Conservation (phyloP, 2,113 vertebrate genomes). For the Origma solitaria region DNA sequence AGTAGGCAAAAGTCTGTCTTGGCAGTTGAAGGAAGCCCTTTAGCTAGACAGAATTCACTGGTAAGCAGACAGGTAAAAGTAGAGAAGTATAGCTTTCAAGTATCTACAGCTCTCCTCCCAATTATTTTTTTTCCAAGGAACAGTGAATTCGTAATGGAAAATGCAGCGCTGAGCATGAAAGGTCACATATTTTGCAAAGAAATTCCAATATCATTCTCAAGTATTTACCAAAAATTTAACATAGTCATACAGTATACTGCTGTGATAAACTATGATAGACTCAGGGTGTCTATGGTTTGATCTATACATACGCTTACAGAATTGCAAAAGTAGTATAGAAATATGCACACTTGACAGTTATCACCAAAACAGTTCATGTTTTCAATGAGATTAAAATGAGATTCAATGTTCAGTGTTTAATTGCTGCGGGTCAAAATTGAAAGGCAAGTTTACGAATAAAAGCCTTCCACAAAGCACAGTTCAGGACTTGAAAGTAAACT, state of each 20-base stretch:
- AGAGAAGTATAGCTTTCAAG: neutral
- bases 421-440: neutral
- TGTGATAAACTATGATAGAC: neutral
- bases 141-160: neutral
- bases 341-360: neutral
- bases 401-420: neutral
- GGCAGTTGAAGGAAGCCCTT: neutral
- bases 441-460: neutral
- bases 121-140: neutral
- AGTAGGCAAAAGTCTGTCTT: neutral
- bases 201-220: neutral
- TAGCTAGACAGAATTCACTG: neutral
- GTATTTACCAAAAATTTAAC: neutral
- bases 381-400: neutral
- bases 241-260: rapidly evolving
- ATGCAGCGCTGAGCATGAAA: neutral
- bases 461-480: neutral
- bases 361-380: neutral
- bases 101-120: neutral
- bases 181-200: neutral
- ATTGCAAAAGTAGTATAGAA: neutral
- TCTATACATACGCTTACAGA: neutral
- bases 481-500: neutral
- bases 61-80: neutral
- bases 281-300: neutral